A percentile compares a stretch with the other conserved stretches of the same genome.
Conservation (phyloP, 2,888 invertebrate species). For the Ennomos fuscantarius region DNA sequence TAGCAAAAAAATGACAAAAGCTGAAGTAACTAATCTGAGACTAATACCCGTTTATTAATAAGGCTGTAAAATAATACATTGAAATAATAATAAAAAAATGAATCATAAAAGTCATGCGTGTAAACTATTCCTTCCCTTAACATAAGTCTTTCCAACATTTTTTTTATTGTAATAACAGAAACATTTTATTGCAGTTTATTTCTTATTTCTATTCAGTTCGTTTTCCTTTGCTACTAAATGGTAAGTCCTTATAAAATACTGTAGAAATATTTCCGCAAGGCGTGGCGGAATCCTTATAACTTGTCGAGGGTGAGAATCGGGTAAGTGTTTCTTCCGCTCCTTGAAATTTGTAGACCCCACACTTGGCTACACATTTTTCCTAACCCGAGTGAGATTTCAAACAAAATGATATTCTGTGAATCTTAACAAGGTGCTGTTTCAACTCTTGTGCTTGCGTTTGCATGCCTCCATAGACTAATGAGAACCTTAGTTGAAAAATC, state of each 20-base stretch:
- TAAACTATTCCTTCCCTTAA: too few relatives aligned
- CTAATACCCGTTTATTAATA: too few relatives aligned
- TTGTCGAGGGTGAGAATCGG: slow-evolving; percentile 21
- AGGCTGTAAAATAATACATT: slow-evolving; percentile 3
- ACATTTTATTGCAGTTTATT: too few relatives aligned
- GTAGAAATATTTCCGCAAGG: slow-evolving; percentile 23
- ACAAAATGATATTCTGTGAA: slow-evolving; percentile 3
- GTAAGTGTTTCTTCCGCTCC: slow-evolving; percentile 27
- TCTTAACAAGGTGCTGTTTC: slow-evolving; percentile 1
- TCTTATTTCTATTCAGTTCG: slow-evolving; percentile 1
- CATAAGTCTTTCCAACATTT: too few relatives aligned
- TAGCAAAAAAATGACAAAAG: too few relatives aligned
- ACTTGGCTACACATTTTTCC: slow-evolving; percentile 11
- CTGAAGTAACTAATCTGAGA: too few relatives aligned
- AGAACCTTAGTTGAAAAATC: too few relatives aligned
- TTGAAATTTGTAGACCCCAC: slow-evolving; percentile 28
- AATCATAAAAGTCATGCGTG: too few relatives aligned
- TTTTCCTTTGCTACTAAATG: slow-evolving; percentile 17
- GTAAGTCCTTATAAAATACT: slow-evolving; percentile 26
- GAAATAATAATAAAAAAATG: too few relatives aligned
- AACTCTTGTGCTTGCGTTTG: background rate
- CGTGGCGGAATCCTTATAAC: slow-evolving; percentile 25
- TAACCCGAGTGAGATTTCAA: slow-evolving; percentile 18
- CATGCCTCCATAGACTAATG: background rate
- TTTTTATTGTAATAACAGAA: too few relatives aligned